Conservation (phyloP, 2,888 invertebrate species). For the Cepaea hortensis region DNA sequence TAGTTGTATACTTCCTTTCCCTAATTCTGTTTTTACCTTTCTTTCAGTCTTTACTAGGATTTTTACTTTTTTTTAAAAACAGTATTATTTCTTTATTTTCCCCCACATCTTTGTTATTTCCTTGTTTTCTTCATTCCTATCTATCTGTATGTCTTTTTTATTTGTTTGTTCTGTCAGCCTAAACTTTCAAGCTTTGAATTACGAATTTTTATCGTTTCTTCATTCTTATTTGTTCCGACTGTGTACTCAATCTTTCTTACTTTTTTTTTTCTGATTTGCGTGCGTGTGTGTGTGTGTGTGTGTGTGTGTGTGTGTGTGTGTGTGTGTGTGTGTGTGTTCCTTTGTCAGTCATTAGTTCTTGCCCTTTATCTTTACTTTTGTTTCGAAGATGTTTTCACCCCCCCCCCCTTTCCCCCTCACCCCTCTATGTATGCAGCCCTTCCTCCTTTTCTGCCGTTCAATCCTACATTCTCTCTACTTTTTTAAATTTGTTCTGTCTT, state of each 20-base stretch:
- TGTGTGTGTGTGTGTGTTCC: not conserved
- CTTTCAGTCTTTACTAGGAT: not conserved
- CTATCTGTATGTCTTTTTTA: not conserved
- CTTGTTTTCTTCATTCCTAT: not conserved
- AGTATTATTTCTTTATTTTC: not conserved
- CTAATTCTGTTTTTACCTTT: not conserved
- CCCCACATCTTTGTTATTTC: not conserved
- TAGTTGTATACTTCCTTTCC: not conserved
- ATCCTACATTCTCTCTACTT: no score
- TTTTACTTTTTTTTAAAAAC: not conserved
- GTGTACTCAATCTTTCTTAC: not conserved
- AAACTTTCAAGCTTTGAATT: not conserved
- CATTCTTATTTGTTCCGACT: not conserved
- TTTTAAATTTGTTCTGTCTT: no score
- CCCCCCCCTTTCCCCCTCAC: not conserved
- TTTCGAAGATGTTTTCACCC: not conserved
- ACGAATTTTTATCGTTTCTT: no score
- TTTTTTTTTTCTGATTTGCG: not conserved
- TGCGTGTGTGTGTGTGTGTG: not conserved
- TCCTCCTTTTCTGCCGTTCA: not conserved
- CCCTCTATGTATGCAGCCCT: no score
- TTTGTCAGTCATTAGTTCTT: not conserved
- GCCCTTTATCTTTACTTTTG: not conserved
- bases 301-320: slow-evolving; percentile 1
- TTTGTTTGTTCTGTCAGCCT: not conserved